A percentile compares a stretch with the other conserved stretches of the same genome.
These are phyloP conservation scores for Manis crassicaudata DNA, from an alignment of 2,797 vertebrate species.

Conservation along the genomic window DNA sequence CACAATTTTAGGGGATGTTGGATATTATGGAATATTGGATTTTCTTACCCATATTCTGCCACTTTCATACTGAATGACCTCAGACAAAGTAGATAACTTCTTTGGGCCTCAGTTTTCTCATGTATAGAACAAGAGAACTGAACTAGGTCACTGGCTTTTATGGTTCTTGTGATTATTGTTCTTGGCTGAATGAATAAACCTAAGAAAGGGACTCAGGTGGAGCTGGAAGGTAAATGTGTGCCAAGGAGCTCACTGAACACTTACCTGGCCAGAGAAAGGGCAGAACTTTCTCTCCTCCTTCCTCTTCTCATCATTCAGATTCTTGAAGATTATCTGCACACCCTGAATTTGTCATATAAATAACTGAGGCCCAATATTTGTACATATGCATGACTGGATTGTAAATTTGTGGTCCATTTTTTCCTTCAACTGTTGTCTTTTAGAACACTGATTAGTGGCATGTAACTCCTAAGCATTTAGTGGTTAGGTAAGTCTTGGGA, in stretches of 20 bases:
- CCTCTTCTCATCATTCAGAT: background rate
- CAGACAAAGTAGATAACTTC: background rate
- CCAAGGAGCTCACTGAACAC: background rate
- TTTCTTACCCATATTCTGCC: constrained; percentile 3
- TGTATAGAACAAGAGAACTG: background rate
- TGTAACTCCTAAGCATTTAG: background rate
- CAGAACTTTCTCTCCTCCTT: background rate
- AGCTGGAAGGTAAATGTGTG: background rate
- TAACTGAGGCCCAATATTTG: background rate
- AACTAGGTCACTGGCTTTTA: background rate
- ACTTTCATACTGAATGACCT: background rate
- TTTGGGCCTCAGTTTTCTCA: background rate
- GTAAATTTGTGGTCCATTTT: background rate
- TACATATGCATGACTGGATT: background rate
- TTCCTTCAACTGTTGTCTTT: background rate
- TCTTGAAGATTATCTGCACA: background rate
- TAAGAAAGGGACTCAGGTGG: background rate
- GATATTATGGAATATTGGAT: background rate
- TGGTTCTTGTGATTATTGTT: background rate
- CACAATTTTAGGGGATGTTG: background rate
- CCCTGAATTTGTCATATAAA: background rate
- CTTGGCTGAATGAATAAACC: background rate
- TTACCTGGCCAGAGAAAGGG: background rate
- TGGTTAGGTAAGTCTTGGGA: background rate
- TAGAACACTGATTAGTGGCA: background rate